Base-by-base conservation (phyloP, 2,888 invertebrate genomes). In the Mesoligia furuncula region DNA sequence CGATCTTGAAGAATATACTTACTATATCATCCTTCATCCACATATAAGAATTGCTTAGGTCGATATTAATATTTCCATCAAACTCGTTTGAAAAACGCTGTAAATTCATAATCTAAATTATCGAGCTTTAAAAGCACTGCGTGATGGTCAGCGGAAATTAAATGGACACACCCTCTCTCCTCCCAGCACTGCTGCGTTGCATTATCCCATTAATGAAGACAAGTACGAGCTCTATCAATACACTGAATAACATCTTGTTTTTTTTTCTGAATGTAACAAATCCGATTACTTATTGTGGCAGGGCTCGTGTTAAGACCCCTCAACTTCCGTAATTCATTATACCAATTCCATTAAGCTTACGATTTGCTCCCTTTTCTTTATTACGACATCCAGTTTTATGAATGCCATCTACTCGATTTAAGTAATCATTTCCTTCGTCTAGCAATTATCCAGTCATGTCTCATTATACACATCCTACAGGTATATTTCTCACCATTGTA, bases 81-180 rank as follows among this genome's bases (percentile, higher is more conserved):
- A 51, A 45, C 24, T 45, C 24, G 8, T 39, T 72, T 27, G 24
- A 45, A 27, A 42, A 36, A 36, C 45, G 61, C 48, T 45, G 45
- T 78, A 24, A 15, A 48, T 59, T 15, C 9, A 65, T 24, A 24
- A 66, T 45, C 59, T 80, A 39, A 68, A 51, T 73, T 72, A 39
- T 61, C 13, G 17, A n/a, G 83, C 81, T 86, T 62, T 75, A 59
- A 80, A 84, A 83, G 87, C 85, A 73, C 79, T 64, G 77, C 76
- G 84, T 80, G 73, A 75, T 78, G 85, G 89, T 86, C 88, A 90
- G 89, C 93, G 93, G 93, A 94, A 92, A 93, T 93, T 93, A 92
- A 92, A 92, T 91, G 88, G 93, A 87, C 92, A 91, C 93, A 92
- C 93, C 93, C 92, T 90, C 90, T 88, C 80, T 88, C 80, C 85